These are phyloP conservation scores for Stichopus chloronotus DNA, from an alignment of 35 echinoderm and acorn worm species.

Conservation along the genomic window DNA sequence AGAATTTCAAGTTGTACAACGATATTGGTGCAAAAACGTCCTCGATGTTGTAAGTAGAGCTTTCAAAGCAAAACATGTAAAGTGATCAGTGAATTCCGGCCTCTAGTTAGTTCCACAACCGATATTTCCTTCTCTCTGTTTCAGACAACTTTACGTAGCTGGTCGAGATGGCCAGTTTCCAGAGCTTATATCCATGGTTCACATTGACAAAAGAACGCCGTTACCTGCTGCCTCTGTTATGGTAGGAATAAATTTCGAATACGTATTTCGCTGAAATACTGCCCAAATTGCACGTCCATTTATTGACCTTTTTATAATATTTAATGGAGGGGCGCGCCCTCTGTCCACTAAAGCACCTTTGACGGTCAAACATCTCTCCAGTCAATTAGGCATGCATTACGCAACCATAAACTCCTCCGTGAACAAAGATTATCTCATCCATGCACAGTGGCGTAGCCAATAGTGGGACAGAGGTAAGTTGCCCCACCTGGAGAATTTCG, in stretches of 20 bases:
- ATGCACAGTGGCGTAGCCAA: too few relatives aligned
- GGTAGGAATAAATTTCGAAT: constrained; percentile 53
- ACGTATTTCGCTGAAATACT: too few relatives aligned
- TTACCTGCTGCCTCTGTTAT: constrained; percentile 64
- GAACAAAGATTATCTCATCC: too few relatives aligned
- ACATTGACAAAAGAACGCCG: constrained; percentile 70
- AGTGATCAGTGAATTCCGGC: neutral
- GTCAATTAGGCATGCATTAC: too few relatives aligned
- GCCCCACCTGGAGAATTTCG: too few relatives aligned
- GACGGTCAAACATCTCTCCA: too few relatives aligned
- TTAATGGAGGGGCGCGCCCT: too few relatives aligned
- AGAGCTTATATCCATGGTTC: constrained; percentile 39
- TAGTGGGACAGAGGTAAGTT: too few relatives aligned
- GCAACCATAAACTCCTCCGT: too few relatives aligned
- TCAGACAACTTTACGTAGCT: neutral
- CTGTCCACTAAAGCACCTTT: too few relatives aligned
- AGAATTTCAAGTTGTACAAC: neutral
- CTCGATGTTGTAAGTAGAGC: neutral
- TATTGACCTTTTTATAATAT: too few relatives aligned
- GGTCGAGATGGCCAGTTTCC: constrained; percentile 9
- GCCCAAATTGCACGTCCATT: too few relatives aligned
- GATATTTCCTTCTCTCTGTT: neutral
- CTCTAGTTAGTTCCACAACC: neutral
- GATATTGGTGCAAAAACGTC: neutral
- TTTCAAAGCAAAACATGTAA: neutral